These are phyloP conservation scores for Drosophila insularis DNA, from an alignment of 1,140 invertebrate species.

Conservation along the genomic window DNA sequence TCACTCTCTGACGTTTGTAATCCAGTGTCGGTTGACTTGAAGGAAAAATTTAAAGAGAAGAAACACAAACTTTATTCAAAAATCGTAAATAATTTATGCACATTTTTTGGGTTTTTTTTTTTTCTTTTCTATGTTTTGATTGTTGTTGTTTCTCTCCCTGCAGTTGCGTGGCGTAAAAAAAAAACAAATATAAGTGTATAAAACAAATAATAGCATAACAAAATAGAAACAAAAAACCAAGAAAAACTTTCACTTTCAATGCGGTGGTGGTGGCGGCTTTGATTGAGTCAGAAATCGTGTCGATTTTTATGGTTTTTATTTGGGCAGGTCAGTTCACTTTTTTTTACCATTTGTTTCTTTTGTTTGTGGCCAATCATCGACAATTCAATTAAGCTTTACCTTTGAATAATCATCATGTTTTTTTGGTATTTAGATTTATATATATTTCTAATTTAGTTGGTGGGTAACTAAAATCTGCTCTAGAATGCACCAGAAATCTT, in stretches of 20 bases:
- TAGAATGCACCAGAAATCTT: not conserved
- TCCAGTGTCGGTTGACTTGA: not conserved
- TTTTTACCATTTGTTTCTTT: constrained; percentile 21
- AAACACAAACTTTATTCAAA: constrained; percentile 7
- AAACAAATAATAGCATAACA: constrained; percentile 40
- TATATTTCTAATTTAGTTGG: not conserved
- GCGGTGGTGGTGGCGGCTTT: constrained; percentile 48
- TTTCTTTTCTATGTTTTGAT: not conserved
- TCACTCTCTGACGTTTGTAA: not conserved
- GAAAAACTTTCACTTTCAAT: constrained; percentile 65
- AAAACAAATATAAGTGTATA: constrained; percentile 30
- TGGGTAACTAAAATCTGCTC: not conserved
- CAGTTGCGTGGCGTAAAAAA: constrained; percentile 14
- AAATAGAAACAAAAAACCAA: constrained; percentile 12
- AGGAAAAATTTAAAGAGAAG: not conserved
- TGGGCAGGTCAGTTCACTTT: constrained; percentile 58
- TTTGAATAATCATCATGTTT: not conserved
- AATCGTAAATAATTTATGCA: constrained; percentile 63
- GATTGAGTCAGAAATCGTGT: constrained; percentile 48
- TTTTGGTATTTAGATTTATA: not conserved
- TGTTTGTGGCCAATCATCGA: constrained; percentile 13
- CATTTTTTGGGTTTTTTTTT: constrained; percentile 35
- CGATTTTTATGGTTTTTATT: constrained; percentile 46
- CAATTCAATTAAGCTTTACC: constrained; percentile 27
- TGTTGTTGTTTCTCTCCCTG: constrained; percentile 1